Evolutionary conservation across 2,113 vertebrate genomes (phyloP).

Genomic region (Emydura subglobosa): DNA sequence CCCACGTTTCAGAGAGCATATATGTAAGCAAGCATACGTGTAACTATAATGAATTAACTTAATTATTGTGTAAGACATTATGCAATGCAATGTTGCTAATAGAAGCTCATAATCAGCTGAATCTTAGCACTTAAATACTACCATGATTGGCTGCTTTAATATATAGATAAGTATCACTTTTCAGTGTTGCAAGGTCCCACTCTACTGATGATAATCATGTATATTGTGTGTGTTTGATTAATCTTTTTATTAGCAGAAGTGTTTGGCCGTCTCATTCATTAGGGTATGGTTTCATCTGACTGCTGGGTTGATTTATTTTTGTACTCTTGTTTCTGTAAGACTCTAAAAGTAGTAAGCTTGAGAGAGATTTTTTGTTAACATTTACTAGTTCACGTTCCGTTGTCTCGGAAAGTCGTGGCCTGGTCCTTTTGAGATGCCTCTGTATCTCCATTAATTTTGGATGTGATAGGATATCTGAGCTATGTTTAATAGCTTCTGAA

Average conservation of each 20-base stretch:
- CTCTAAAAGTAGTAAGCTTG: not conserved
- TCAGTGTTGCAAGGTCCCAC: not conserved
- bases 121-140: not conserved
- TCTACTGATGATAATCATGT: not conserved
- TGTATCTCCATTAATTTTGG: not conserved
- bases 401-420: not conserved
- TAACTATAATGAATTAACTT: not conserved
- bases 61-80: not conserved
- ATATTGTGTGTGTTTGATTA: not conserved
- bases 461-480: not conserved
- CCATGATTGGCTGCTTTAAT: not conserved
- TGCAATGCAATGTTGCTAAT: not conserved
- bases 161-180: not conserved
- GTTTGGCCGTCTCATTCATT: not conserved
- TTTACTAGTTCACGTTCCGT: not conserved
- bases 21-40: rapidly evolving
- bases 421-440: not conserved
- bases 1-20: not conserved
- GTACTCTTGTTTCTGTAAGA: not conserved
- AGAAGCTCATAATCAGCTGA: rapidly evolving
- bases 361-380: not conserved
- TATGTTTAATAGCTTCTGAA: too few relatives aligned
- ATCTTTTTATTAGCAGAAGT: not conserved
- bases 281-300: not conserved
- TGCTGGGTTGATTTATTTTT: not conserved